phyloP scores from a whole-genome alignment of 1,140 invertebrate species.

The Wiebesia pumilae region DNA sequence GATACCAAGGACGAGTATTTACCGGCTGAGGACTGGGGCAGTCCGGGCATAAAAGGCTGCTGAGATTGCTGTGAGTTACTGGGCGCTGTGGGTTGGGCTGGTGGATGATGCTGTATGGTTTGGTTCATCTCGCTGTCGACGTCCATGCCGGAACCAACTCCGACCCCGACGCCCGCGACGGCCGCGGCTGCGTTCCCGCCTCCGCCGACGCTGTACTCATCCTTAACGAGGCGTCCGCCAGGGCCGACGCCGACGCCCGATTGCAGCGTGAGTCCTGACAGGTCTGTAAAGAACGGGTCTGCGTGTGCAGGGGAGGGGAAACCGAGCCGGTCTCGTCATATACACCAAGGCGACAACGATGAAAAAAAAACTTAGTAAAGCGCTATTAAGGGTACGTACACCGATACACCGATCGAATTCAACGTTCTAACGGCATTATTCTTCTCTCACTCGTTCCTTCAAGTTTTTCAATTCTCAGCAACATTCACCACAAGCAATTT shows the following conservation, averaged over 20 bases:
- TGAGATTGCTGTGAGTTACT: constrained; percentile 67
- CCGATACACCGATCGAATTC: neutral
- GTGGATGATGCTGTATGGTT: constrained; percentile 90
- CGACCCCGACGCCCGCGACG: constrained; percentile 66
- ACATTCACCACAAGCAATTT: too few species aligned
- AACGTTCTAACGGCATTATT: neutral
- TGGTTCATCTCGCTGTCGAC: constrained; percentile 81
- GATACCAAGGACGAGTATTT: neutral
- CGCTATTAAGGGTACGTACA: neutral
- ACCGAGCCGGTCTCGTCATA: constrained; percentile 69
- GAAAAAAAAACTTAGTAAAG: constrained; percentile 57
- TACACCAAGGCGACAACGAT: constrained; percentile 73
- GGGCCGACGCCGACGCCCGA: constrained; percentile 77
- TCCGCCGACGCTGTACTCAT: constrained; percentile 88
- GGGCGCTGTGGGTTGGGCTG: constrained; percentile 71
- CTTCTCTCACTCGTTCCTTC: too few species aligned
- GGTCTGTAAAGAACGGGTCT: constrained; percentile 81
- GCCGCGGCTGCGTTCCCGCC: constrained; percentile 63
- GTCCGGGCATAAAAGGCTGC: constrained; percentile 68
- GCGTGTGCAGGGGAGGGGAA: constrained; percentile 68
- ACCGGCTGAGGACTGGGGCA: constrained; percentile 24
- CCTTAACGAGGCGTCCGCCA: constrained; percentile 77
- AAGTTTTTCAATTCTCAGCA: too few species aligned
- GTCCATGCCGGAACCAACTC: constrained; percentile 79
- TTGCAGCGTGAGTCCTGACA: constrained; percentile 89